Percentiles rank a stretch among this genome's conserved stretches.
Conservation (phyloP, 2,113 vertebrate species). For the Laticauda laticaudata region DNA sequence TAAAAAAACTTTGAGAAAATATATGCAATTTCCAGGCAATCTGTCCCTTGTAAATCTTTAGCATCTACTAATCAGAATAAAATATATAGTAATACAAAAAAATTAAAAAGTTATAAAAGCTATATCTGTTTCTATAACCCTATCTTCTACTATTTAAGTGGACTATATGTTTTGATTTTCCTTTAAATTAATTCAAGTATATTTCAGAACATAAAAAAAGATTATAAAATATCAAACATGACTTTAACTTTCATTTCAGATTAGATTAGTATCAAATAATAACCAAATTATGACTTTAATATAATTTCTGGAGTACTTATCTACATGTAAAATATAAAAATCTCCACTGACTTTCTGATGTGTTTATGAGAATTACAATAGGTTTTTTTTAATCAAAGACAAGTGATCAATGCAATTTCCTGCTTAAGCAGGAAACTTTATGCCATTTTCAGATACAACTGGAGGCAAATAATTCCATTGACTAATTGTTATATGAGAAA, state of each 20-base stretch:
- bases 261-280: constrained; percentile 54
- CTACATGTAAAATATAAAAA: neutral
- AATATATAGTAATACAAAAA: constrained; percentile 49
- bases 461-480: neutral
- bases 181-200: constrained; percentile 71
- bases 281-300: constrained; percentile 50
- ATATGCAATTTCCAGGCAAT: constrained; percentile 10
- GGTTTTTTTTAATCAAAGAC: neutral
- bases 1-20: neutral
- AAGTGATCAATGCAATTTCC: neutral
- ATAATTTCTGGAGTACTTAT: constrained; percentile 14
- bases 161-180: constrained; percentile 67
- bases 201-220: constrained; percentile 58
- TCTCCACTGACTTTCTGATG: neutral
- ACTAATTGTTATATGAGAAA: neutral
- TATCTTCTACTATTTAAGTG: constrained; percentile 55
- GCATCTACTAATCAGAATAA: constrained; percentile 47
- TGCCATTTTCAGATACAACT: neutral
- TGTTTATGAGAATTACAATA: constrained; percentile 7
- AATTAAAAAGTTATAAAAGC: constrained; percentile 51
- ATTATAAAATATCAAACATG: constrained; percentile 61
- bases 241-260: constrained; percentile 64
- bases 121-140: constrained; percentile 35
- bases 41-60: constrained; percentile 25
- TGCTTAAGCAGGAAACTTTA: neutral